These are phyloP conservation scores for Tenebrio molitor DNA, from an alignment of 1,140 invertebrate genomes.

Conservation along the genomic window DNA sequence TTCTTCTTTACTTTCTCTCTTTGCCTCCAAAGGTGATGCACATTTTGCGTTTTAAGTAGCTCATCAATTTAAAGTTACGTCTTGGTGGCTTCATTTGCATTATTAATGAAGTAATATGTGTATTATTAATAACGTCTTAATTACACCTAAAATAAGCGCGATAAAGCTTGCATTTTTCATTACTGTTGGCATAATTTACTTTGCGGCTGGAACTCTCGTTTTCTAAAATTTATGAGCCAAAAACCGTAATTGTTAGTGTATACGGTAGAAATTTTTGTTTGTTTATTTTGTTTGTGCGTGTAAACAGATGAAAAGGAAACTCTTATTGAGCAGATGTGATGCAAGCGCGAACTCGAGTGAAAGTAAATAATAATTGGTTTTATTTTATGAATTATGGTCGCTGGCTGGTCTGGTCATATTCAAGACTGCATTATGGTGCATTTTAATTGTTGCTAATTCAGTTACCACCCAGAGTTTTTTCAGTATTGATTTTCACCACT, in stretches of 20 bases:
- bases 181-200: not conserved
- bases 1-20: slow-evolving; percentile 1
- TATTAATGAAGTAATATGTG: slow-evolving; percentile 1
- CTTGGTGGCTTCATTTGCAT: slow-evolving; percentile 7
- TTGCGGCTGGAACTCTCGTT: not conserved
- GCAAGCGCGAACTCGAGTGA: slow-evolving; percentile 37
- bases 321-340: slow-evolving; percentile 34
- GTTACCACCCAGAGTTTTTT: not conserved
- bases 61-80: not conserved
- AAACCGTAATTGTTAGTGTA: slow-evolving; percentile 22
- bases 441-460: not conserved
- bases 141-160: not conserved
- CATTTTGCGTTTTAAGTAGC: not conserved
- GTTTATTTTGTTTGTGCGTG: slow-evolving; percentile 28
- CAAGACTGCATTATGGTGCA: not conserved
- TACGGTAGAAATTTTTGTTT: slow-evolving; percentile 28
- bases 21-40: slow-evolving; percentile 14
- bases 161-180: not conserved
- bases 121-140: slow-evolving; percentile 21
- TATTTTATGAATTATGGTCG: slow-evolving; percentile 32
- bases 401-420: slow-evolving; percentile 2
- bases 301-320: slow-evolving; percentile 33
- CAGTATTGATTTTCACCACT: not conserved
- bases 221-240: slow-evolving; percentile 37
- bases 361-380: slow-evolving; percentile 39